Evolutionary conservation across 2,888 invertebrate genomes (phyloP), one percentile per base, ranked within the genome.

Genomic region (Nemapogon koenigi): DNA sequence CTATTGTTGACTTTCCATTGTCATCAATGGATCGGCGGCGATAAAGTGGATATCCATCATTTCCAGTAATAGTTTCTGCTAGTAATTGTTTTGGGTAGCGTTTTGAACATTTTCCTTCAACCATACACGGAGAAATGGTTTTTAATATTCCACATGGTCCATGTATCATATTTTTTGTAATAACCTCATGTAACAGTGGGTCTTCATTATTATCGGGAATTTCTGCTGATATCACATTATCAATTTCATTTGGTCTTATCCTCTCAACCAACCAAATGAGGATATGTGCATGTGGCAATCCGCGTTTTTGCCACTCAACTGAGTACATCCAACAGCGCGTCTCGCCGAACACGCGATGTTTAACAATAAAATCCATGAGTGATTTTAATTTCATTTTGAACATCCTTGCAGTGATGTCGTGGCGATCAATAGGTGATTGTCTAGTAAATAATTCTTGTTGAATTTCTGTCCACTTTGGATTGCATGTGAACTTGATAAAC

Each of bases 171-270:
- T 29, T 37, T 37, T 28, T 37, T 2, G 13, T 15, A 11, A 37
- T 32, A 30, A 37, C 16, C 3, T 40, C 11, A 28, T 22, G 16
- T 17, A 40, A 27, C 31, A 27, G 27, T 16, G 17, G 37, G 27
- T 33, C 33, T 36, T 15, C 35, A 59, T 61, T 11, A 59, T 62
- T 4, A 52, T 55, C 16, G 50, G 50, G 41, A 58, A 59, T 30
- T 27, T 43, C 49, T 13, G 47, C 49, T 37, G 42, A 45, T 38
- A 48, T 47, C 8, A 49, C 29, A 16, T 7, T 11, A 42, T 50
- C 49, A 35, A 49, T 35, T 32, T 47, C 46, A 40, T 46, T 37
- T 16, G 49, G 46, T n/a, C 44, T 39, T 37, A 50, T 43, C 28
- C 35, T 48, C 3, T 46, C 38, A 16, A 43, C 36, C 28, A 46